Evolutionary conservation across 2,888 invertebrate species (phyloP).

Genomic region (Dryococelus australis): DNA sequence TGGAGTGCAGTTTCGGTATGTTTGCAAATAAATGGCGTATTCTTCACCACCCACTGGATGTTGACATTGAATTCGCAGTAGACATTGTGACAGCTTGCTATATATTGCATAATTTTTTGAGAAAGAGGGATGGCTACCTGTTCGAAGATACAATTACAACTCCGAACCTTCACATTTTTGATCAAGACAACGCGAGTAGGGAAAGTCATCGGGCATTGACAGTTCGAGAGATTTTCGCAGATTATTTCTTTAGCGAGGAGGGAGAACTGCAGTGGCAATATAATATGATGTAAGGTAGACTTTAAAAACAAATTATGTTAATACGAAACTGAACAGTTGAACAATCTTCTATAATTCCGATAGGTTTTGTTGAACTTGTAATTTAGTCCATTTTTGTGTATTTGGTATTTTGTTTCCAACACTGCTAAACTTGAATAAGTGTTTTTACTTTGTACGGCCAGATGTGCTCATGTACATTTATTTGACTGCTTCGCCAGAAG

Average conservation of each 20-base stretch:
- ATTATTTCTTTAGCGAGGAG: too few relatives aligned
- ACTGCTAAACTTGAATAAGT: not conserved
- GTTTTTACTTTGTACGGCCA: not conserved
- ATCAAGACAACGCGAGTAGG: not conserved
- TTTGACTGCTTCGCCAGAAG: too few relatives aligned
- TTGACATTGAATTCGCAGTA: constrained; percentile 13
- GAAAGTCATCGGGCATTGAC: constrained; percentile 1
- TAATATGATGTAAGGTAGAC: not conserved
- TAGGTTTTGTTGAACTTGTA: not conserved
- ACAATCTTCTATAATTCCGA: not conserved
- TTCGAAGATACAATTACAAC: constrained; percentile 22
- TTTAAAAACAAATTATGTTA: constrained; percentile 18
- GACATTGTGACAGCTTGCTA: constrained; percentile 29
- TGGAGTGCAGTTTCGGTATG: constrained; percentile 30
- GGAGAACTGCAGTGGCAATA: constrained; percentile 29
- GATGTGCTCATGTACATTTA: not conserved
- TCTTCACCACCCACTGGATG: constrained; percentile 18
- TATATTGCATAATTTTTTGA: too few relatives aligned
- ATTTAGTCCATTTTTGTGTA: not conserved
- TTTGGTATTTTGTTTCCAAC: not conserved
- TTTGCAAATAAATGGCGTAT: constrained; percentile 27
- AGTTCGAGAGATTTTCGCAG: constrained; percentile 18
- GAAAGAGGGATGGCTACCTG: constrained; percentile 20
- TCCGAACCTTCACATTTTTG: not conserved
- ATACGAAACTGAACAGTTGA: not conserved